A percentile compares a stretch with the other conserved stretches of the same genome.
Conservation (phyloP, 2,113 vertebrate species). For the Pagrus major region DNA sequence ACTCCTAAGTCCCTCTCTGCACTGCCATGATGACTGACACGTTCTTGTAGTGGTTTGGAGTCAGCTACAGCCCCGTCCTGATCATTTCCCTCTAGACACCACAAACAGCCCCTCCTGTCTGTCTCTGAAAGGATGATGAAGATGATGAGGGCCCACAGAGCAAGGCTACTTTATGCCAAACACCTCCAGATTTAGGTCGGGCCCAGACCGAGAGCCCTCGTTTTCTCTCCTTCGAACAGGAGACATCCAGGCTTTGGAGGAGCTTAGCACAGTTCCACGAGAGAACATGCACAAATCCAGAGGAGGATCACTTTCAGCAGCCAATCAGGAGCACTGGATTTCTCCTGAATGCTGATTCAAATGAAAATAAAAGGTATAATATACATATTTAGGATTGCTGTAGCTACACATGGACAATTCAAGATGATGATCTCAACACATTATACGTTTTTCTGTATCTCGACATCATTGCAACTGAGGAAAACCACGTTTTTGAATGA, state of each 20-base stretch:
- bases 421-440: too few relatives aligned
- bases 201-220: constrained; percentile 31
- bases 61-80: neutral
- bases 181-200: constrained; percentile 37
- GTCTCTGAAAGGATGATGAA: constrained; percentile 25
- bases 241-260: constrained; percentile 17
- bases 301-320: constrained; percentile 23
- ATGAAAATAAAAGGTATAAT: too few relatives aligned
- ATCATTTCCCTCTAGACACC: constrained; percentile 43
- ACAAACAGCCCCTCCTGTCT: constrained; percentile 47
- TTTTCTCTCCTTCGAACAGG: constrained; percentile 28
- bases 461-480: too few relatives aligned
- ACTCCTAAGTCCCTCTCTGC: neutral
- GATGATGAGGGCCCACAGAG: constrained; percentile 22
- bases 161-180: constrained; percentile 37
- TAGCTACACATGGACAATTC: too few relatives aligned
- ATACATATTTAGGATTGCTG: neutral
- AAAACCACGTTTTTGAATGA: too few relatives aligned
- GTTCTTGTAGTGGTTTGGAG: constrained; percentile 38
- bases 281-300: constrained; percentile 24
- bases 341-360: too few relatives aligned
- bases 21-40: constrained; percentile 16
- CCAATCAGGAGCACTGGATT: neutral
- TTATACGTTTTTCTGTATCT: too few relatives aligned
- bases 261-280: constrained; percentile 7